Base-by-base conservation (phyloP, 2,888 invertebrate genomes). In the Dasypolia templi region DNA sequence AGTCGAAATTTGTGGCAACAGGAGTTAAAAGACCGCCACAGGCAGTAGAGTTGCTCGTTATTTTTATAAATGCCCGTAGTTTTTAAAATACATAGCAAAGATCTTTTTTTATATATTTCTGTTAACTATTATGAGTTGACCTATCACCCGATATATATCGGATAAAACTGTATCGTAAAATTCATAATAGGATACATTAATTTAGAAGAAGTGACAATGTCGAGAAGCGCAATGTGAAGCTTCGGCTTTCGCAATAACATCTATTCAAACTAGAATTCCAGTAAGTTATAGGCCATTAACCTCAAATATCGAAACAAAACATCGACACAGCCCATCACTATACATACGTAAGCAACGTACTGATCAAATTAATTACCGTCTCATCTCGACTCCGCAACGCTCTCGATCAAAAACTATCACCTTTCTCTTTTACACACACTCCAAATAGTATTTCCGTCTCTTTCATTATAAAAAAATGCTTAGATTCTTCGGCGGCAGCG, bases 301-400 rank as follows among this genome's bases (percentile, higher is more conserved):
- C 3, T 26, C 14, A 62, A 49, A 56, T 42, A 76, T 67, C 75
- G 61, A 77, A 72, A 76, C 75, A 85, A 89, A 84, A 63, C 61
- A 90, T 89, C 88, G 90, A 89, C 86, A 74, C 53, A 26, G 44
- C 75, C 73, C 93, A 87, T 87, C 92, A 91, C 93, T 93, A 91
- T 79, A 84, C 79, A 88, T 88, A 89, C 91, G 90, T 90, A 92
- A 88, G 88, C 89, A 92, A 92, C 92, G 92, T 93, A 94, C 93
- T 95, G 95, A 95, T 95, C 95, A 95, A 95, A 95, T 96, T 95
- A 95, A 95, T 96, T 95, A 95, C 94, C 90, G 92, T 92, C 94
- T 94, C 94, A 95, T 94, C 94, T 95, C 92, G 89, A 90, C 89
- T 87, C 86, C 87, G 89, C 91, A 90, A 91, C 90, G 91, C 91